phyloP scores from a whole-genome alignment of 2,797 vertebrate genomes.

The Sebastes steindachneri region DNA sequence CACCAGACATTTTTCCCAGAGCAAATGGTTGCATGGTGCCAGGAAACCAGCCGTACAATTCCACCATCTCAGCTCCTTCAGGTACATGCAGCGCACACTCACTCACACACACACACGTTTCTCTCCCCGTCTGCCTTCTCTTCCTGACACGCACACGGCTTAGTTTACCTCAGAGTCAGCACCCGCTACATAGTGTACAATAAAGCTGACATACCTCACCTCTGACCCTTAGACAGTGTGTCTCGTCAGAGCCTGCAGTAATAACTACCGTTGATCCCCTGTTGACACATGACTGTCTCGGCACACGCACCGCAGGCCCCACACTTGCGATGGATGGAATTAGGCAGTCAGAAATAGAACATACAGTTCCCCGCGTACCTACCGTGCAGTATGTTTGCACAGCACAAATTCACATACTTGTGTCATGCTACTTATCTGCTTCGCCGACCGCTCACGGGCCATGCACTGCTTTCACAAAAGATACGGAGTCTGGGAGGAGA shows the following conservation, averaged over 20 bases:
- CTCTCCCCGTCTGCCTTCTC: background rate
- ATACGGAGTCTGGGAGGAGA: background rate
- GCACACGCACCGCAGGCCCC: slow-evolving; percentile 47
- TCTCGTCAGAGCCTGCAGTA: slow-evolving; percentile 72
- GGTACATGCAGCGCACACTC: slow-evolving; percentile 75
- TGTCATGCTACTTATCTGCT: slow-evolving; percentile 17
- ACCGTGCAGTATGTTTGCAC: slow-evolving; percentile 42
- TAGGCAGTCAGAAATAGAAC: slow-evolving; percentile 55
- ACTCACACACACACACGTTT: background rate
- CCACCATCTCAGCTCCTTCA: slow-evolving; percentile 94
- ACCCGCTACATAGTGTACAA: slow-evolving; percentile 58
- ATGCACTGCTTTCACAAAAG: slow-evolving; percentile 12
- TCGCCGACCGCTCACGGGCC: background rate
- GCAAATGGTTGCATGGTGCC: slow-evolving; percentile 98
- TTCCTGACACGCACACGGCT: slow-evolving; percentile 48
- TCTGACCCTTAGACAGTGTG: slow-evolving; percentile 77
- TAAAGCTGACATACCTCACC: slow-evolving; percentile 72
- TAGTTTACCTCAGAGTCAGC: slow-evolving; percentile 62
- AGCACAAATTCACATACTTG: slow-evolving; percentile 12
- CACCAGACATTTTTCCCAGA: slow-evolving; percentile 96
- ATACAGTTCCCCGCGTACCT: slow-evolving; percentile 8
- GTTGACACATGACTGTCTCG: slow-evolving; percentile 77
- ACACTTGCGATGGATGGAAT: slow-evolving; percentile 61
- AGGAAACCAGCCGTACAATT: slow-evolving; percentile 92
- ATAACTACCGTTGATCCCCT: slow-evolving; percentile 76